Conservation (phyloP, 2,113 vertebrate genomes). For the Bambusicola thoracicus region DNA sequence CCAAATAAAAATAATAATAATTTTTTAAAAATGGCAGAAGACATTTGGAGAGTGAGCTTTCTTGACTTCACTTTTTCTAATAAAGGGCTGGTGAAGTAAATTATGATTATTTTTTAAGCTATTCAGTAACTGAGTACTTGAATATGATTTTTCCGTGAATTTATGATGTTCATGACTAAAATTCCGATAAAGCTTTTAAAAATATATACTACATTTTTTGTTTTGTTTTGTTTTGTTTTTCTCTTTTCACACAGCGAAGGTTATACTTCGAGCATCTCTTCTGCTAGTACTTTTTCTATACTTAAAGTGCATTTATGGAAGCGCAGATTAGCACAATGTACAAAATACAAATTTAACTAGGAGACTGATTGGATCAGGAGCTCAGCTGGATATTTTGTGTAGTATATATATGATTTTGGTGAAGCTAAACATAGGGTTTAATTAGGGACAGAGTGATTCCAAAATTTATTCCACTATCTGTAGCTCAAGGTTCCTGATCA, state of each 20-base stretch:
- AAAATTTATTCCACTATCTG: slow-evolving; percentile 36
- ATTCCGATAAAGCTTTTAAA: background rate
- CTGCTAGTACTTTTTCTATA: background rate
- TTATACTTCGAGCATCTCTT: background rate
- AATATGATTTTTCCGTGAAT: background rate
- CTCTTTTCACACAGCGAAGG: background rate
- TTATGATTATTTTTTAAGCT: background rate
- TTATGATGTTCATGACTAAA: background rate
- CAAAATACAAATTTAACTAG: background rate
- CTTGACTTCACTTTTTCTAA: background rate
- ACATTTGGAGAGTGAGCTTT: background rate
- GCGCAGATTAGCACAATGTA: background rate
- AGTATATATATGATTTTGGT: background rate
- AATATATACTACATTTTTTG: no score
- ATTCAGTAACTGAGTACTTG: background rate
- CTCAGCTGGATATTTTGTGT: background rate
- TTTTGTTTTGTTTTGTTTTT: no score
- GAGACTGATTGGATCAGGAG: background rate
- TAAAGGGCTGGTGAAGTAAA: background rate
- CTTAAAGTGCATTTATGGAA: background rate
- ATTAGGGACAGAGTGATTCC: background rate
- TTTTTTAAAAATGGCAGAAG: background rate
- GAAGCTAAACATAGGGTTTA: background rate
- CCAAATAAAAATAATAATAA: background rate
- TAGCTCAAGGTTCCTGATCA: background rate